Evolutionary conservation across 1,140 invertebrate genomes (phyloP).

Genomic region (Euwallacea fornicatus): DNA sequence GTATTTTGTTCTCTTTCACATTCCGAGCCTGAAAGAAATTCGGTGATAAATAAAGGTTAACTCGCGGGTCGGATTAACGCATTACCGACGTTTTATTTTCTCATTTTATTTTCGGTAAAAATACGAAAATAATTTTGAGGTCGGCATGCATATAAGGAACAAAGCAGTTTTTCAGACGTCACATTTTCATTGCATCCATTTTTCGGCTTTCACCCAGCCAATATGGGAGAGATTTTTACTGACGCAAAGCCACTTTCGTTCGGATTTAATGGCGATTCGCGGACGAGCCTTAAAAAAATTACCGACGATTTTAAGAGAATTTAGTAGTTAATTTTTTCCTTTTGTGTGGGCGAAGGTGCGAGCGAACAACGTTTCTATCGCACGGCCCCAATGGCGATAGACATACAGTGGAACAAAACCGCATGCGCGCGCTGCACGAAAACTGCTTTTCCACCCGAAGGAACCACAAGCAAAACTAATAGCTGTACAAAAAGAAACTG

Average conservation of each 20-base stretch:
- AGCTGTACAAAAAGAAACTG: no score
- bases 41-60: slow-evolving; percentile 38
- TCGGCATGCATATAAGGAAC: slow-evolving; percentile 12
- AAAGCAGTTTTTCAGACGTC: not conserved
- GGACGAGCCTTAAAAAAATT: no score
- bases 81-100: slow-evolving; percentile 25
- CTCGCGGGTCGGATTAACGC: slow-evolving; percentile 31
- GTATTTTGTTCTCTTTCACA: slow-evolving; percentile 39
- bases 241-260: not conserved
- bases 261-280: not conserved
- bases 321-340: no score
- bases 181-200: not conserved
- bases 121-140: slow-evolving; percentile 5
- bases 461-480: no score
- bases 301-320: no score
- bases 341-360: no score
- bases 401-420: no score
- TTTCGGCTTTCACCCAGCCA: not conserved
- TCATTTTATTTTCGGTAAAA: not conserved
- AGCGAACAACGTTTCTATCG: no score
- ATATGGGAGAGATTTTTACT: not conserved
- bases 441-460: no score
- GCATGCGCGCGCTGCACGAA: no score
- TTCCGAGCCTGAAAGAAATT: slow-evolving; percentile 31
- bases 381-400: no score